These are phyloP conservation scores for Epinotia ramella DNA, from an alignment of 2,888 invertebrate genomes.

Conservation along the genomic window DNA sequence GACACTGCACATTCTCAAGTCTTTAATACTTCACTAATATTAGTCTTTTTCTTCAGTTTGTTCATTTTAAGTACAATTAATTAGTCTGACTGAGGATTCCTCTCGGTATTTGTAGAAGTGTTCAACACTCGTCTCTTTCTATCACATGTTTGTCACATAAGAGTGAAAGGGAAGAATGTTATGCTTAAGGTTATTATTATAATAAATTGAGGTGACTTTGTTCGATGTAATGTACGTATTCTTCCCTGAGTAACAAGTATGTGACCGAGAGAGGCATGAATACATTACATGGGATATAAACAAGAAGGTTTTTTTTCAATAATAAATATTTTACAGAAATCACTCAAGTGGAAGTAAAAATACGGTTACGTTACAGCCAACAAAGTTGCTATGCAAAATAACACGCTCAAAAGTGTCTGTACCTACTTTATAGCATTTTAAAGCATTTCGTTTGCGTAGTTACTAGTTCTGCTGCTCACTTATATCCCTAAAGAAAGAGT, in stretches of 20 bases:
- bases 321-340: too few species aligned
- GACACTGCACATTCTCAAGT: constrained; percentile 62
- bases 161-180: not conserved
- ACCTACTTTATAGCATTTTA: too few species aligned
- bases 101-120: not conserved
- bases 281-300: too few species aligned
- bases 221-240: too few species aligned
- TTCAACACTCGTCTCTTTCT: not conserved
- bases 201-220: too few species aligned
- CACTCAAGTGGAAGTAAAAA: too few species aligned
- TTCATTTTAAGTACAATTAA: constrained; percentile 75
- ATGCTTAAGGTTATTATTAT: not conserved
- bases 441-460: too few species aligned
- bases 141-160: not conserved
- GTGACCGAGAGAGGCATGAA: too few species aligned
- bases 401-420: not conserved
- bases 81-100: constrained; percentile 36
- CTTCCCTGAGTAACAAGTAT: too few species aligned
- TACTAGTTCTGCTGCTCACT: not conserved
- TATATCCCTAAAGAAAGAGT: not conserved
- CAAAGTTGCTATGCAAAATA: not conserved
- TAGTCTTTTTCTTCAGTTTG: constrained; percentile 65
- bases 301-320: too few species aligned
- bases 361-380: not conserved
- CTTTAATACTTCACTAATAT: constrained; percentile 69